Conservation (phyloP, 2,888 invertebrate genomes). For the Trissoscelio sp. region DNA sequence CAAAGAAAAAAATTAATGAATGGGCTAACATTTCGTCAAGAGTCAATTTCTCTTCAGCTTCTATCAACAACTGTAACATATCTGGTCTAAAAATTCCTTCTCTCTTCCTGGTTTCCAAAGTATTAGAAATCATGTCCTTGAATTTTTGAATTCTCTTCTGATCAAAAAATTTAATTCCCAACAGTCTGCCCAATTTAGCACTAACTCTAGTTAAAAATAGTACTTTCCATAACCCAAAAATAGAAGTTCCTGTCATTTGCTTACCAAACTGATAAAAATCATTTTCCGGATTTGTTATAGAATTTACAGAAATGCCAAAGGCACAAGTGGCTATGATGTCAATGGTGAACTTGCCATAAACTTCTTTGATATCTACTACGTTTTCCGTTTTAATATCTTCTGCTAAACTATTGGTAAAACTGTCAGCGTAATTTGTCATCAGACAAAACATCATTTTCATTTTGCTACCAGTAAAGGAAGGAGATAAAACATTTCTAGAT, state of each 20-base stretch:
- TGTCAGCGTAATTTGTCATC: too few species aligned
- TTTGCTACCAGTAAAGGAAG: conserved; percentile 86
- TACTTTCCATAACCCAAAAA: conserved; percentile 65
- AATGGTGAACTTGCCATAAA: conserved; percentile 72
- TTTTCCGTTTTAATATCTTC: too few species aligned
- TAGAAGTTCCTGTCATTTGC: too few species aligned
- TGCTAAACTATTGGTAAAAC: too few species aligned
- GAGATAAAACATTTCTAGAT: conserved; percentile 84
- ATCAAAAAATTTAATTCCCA: too few species aligned
- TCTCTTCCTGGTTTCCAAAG: conserved; percentile 71
- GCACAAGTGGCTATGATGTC: conserved; percentile 77
- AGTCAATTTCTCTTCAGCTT: conserved; percentile 73
- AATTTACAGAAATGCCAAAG: conserved; percentile 76
- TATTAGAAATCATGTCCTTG: conserved; percentile 57
- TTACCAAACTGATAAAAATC: conserved; percentile 73
- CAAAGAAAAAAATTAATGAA: too few species aligned
- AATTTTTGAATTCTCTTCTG: too few species aligned
- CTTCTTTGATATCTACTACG: too few species aligned
- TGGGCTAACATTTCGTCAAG: too few species aligned
- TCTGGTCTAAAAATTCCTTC: conserved; percentile 83
- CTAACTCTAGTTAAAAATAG: conserved; percentile 56
- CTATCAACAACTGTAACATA: conserved; percentile 86
- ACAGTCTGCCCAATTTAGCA: conserved; percentile 16
- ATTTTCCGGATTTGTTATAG: conserved; percentile 75
- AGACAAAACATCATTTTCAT: conserved; percentile 82